Evolutionary conservation across 2,888 invertebrate species (phyloP).

Genomic region (Quadriops clusia): DNA sequence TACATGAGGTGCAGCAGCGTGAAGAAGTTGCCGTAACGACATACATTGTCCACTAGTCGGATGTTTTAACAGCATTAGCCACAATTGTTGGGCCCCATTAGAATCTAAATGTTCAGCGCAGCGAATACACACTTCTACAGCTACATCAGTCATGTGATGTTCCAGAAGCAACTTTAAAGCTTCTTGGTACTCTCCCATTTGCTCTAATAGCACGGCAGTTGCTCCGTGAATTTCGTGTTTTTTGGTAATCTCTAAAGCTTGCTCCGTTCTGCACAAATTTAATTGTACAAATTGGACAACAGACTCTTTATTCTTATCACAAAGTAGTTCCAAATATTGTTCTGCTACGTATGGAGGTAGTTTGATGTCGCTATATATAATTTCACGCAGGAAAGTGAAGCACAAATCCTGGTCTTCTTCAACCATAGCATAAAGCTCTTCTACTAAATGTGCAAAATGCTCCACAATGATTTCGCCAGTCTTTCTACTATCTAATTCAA

Average conservation of each 20-base stretch:
- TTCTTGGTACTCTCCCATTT: conserved; percentile 58
- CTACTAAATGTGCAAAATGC: conserved; percentile 40
- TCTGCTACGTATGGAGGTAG: conserved; percentile 43
- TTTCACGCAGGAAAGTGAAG: conserved; percentile 47
- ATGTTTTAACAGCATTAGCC: conserved; percentile 40
- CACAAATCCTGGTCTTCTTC: conserved; percentile 35
- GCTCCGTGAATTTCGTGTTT: conserved; percentile 51
- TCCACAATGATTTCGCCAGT: conserved; percentile 51
- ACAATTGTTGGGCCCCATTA: conserved; percentile 37
- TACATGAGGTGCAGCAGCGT: conserved; percentile 44
- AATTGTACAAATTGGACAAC: conserved; percentile 43
- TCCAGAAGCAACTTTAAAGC: conserved; percentile 54
- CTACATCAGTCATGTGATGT: conserved; percentile 29
- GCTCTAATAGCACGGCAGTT: conserved; percentile 62
- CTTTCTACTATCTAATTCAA: conserved; percentile 48
- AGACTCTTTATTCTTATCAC: conserved; percentile 41
- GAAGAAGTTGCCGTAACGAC: conserved; percentile 38
- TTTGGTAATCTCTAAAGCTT: conserved; percentile 51
- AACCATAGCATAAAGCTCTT: conserved; percentile 37
- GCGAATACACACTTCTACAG: conserved; percentile 36
- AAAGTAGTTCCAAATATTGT: conserved; percentile 50
- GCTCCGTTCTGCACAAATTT: conserved; percentile 50
- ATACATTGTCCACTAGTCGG: conserved; percentile 35
- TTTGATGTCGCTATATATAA: conserved; percentile 34
- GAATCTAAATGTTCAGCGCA: conserved; percentile 37